Evolutionary conservation across 92 coral and sea anemone genomes (phyloP), one percentile per base, ranked within the genome.

Genomic region (Palythoa caribaeorum): DNA sequence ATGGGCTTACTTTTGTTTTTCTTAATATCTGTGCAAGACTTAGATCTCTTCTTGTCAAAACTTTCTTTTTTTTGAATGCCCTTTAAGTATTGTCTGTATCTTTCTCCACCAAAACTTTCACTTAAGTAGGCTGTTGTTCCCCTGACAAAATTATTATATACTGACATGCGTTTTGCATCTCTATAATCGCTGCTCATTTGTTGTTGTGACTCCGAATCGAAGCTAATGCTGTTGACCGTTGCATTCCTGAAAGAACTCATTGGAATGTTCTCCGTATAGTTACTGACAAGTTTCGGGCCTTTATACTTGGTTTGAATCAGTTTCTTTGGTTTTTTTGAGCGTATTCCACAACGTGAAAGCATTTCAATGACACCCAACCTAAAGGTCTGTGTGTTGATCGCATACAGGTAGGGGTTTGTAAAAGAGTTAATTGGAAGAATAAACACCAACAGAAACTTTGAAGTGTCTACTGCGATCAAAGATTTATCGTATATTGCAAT

Each of bases 351-450:
- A 44, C 93, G 89, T 51, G 73, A 59, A 7, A 93, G 40, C 47
- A 96, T 54, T 38, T 87, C 94, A 6, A 89, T 77, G 6, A 92
- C 85, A 78, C 93, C 96, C 47, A 90, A 71, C 78, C 93, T 96
- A 77, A 96, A 96, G 79, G 81, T 92, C 39, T 93, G 89, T 10
- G 98, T 96, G 17, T 94, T 96, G 15, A 96, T 62, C 9, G 96
- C 96, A 83, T 96, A 96, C 48, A 96, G 78, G 84, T 95, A 96
- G 4, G 99, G 99, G 83, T 96, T 96, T 38, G 98, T 92, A 79
- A 96, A 90, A 0, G 99, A 94, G 80, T 96, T 95, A 80, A 96
- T 93, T 1, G 99, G 99, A 70, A 88, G 95, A 9, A 96, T 85
- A 70, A 96, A 96, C 5, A 96, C 96, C 48, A 96, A 81, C 47